phyloP scores from a whole-genome alignment of 2,888 invertebrate species.

The Erebia palarica region DNA sequence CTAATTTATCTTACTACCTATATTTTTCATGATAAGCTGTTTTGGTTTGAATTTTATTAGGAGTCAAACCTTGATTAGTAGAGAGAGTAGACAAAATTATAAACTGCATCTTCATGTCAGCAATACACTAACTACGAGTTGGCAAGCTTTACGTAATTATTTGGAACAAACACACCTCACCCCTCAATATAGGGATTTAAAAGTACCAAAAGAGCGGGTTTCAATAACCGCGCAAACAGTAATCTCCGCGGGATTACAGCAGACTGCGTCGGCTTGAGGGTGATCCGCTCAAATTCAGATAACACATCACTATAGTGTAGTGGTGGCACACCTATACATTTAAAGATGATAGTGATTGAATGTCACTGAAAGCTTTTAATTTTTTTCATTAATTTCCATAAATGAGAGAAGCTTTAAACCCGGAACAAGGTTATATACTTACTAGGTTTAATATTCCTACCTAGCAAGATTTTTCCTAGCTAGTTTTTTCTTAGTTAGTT shows the following conservation, averaged over 20 bases:
- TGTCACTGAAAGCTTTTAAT: background rate
- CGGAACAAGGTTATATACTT: too few relatives aligned
- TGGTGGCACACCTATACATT: background rate
- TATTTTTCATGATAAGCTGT: too few relatives aligned
- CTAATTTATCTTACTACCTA: too few relatives aligned
- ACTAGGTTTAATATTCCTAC: too few relatives aligned
- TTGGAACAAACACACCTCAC: constrained; percentile 34
- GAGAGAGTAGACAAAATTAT: too few relatives aligned
- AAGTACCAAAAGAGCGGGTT: constrained; percentile 42
- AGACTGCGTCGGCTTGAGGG: constrained; percentile 47
- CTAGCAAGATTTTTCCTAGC: too few relatives aligned
- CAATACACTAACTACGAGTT: constrained; percentile 19
- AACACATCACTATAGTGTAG: background rate
- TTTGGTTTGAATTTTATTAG: too few relatives aligned
- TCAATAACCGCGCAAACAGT: constrained; percentile 59
- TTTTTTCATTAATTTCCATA: background rate
- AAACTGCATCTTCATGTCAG: background rate
- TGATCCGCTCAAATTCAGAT: constrained; percentile 31
- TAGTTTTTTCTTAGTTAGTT: too few relatives aligned
- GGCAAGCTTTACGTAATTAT: constrained; percentile 36
- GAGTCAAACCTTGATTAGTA: too few relatives aligned
- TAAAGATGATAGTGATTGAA: background rate
- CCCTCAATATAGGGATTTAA: constrained; percentile 41
- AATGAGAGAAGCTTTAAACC: too few relatives aligned
- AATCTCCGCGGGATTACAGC: constrained; percentile 63